These are phyloP conservation scores for Lepidocolaptes lacrymiger DNA, from an alignment of 2,797 vertebrate species.

Conservation along the genomic window DNA sequence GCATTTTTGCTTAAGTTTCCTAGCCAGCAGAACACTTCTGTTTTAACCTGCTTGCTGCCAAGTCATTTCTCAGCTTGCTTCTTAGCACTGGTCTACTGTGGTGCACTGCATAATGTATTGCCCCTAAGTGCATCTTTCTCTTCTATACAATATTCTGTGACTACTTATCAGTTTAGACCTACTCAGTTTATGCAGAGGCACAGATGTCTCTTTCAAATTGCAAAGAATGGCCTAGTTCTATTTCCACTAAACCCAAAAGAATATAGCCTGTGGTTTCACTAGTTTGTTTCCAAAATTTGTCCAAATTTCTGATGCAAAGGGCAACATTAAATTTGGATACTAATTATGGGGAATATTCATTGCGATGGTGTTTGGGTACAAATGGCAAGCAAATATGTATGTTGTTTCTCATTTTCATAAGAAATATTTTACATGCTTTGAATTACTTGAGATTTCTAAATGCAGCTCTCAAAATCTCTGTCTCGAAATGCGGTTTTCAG, in stretches of 20 bases:
- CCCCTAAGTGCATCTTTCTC: background rate
- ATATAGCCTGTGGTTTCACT: background rate
- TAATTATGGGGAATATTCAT: background rate
- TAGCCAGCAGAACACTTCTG: background rate
- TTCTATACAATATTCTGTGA: background rate
- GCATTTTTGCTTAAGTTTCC: background rate
- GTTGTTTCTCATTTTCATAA: background rate
- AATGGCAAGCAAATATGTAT: background rate
- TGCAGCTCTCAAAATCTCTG: background rate
- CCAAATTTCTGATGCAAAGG: background rate
- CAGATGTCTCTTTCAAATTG: background rate
- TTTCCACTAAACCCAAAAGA: background rate
- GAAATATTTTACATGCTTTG: background rate
- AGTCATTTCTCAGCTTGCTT: background rate
- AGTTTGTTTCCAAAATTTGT: background rate
- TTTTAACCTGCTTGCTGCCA: background rate
- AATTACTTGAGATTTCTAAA: constrained; percentile 20
- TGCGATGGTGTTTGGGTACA: background rate
- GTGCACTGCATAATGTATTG: background rate
- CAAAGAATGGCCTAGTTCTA: background rate
- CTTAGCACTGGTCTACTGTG: background rate
- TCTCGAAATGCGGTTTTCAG: constrained; percentile 30
- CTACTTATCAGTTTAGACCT: background rate
- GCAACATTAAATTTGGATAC: background rate
- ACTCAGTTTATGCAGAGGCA: background rate